These are phyloP conservation scores for Chrysina gloriosa DNA, from an alignment of 2,888 invertebrate genomes.

Conservation along the genomic window DNA sequence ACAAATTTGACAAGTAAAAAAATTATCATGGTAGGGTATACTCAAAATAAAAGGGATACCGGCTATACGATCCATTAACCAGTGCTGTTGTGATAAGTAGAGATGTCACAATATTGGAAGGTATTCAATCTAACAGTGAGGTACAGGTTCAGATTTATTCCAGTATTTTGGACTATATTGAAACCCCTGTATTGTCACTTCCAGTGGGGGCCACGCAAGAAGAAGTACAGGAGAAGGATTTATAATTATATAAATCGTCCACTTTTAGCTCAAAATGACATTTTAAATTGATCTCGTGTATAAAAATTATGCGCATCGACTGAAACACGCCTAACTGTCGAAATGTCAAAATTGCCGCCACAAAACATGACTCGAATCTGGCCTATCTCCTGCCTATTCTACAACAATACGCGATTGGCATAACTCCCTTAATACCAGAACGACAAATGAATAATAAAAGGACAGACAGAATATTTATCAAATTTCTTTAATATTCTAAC, in stretches of 20 bases:
- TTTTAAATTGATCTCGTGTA: no score
- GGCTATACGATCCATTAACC: background rate
- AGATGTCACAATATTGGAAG: background rate
- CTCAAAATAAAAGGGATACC: slow-evolving; percentile 42
- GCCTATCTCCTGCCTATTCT: no score
- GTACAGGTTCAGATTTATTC: background rate
- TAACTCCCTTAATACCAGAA: no score
- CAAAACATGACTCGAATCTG: no score
- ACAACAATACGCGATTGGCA: no score
- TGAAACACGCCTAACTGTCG: no score
- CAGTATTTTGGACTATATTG: background rate
- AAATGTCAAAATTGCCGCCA: no score
- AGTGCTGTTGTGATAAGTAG: background rate
- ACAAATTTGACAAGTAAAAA: slow-evolving; percentile 50
- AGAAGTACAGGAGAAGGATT: background rate
- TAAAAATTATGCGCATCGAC: no score
- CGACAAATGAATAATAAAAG: no score
- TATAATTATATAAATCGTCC: background rate
- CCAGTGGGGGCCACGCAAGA: background rate
- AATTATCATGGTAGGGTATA: slow-evolving; percentile 42
- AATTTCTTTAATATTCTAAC: no score
- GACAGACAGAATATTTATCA: no score
- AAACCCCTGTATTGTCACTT: background rate
- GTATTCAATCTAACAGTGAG: background rate
- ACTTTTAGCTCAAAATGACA: no score